Conservation (phyloP, 1,140 invertebrate species). For the Lepidostoma basale region DNA sequence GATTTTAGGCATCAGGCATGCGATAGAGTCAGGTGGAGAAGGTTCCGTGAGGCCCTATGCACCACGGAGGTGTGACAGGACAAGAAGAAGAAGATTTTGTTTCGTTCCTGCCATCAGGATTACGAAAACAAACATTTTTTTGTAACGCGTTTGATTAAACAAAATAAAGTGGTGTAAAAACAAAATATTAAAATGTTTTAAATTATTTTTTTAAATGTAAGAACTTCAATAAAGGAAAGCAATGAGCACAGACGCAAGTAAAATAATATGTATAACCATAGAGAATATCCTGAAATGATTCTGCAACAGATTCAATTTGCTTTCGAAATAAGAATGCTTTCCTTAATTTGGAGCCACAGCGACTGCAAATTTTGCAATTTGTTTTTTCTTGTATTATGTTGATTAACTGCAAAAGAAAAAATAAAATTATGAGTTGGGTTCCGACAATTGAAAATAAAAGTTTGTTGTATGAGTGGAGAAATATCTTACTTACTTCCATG, state of each 20-base stretch:
- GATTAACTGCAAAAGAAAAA: neutral
- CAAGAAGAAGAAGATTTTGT: too few relatives aligned
- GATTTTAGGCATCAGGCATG: too few relatives aligned
- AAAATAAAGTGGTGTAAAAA: neutral
- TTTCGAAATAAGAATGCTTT: constrained; percentile 13
- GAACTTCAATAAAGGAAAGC: neutral
- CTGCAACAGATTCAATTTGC: constrained; percentile 4
- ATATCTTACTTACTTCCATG: constrained; percentile 11
- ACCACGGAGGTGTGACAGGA: too few relatives aligned
- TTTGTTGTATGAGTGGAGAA: neutral
- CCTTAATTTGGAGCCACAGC: neutral
- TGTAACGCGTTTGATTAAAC: neutral
- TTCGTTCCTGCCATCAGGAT: neutral
- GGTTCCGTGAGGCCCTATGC: too few relatives aligned
- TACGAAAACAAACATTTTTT: neutral
- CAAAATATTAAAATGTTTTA: neutral
- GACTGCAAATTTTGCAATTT: constrained; percentile 5
- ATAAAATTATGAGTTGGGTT: neutral
- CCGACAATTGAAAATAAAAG: neutral
- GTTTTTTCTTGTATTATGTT: neutral
- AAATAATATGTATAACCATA: neutral
- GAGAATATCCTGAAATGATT: neutral
- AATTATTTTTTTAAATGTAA: neutral
- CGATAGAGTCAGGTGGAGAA: too few relatives aligned
- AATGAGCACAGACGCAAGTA: neutral